Conservation (phyloP, 2,888 invertebrate genomes). For the Aleiodes testaceus region DNA sequence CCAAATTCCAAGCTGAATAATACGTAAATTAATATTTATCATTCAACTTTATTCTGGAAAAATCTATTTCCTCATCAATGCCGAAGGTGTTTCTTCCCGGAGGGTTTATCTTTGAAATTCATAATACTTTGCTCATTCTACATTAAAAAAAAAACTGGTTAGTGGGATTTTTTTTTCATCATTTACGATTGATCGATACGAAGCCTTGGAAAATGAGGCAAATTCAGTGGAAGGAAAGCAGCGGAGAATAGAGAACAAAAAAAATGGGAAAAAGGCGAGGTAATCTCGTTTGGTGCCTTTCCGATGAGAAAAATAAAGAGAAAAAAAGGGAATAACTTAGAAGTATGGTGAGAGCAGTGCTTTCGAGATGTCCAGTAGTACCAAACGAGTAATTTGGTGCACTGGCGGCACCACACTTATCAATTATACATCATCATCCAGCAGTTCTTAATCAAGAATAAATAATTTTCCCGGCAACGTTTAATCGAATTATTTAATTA, state of each 20-base stretch:
- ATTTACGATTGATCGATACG: not conserved
- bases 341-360: not conserved
- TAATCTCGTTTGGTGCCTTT: conserved; percentile 30
- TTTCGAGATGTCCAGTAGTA: not conserved
- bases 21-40: conserved; percentile 3
- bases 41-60: conserved; percentile 6
- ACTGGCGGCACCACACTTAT: not conserved
- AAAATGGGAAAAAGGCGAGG: not conserved
- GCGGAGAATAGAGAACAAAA: conserved; percentile 3
- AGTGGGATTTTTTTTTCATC: conserved; percentile 2
- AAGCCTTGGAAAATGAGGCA: not conserved
- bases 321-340: not conserved
- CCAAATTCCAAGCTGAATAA: conserved; percentile 39
- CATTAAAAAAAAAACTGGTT: not conserved
- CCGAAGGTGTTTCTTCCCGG: not conserved
- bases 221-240: not conserved
- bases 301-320: not conserved
- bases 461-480: conserved; percentile 15
- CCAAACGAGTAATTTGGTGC: conserved; percentile 4
- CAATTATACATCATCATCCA: not conserved
- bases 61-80: not conserved
- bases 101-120: conserved; percentile 2
- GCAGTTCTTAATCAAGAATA: not conserved
- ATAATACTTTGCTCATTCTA: not conserved
- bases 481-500: conserved; percentile 23